Evolutionary conservation across 2,113 vertebrate genomes (phyloP).

Genomic region (Rhizomys pruinosus): DNA sequence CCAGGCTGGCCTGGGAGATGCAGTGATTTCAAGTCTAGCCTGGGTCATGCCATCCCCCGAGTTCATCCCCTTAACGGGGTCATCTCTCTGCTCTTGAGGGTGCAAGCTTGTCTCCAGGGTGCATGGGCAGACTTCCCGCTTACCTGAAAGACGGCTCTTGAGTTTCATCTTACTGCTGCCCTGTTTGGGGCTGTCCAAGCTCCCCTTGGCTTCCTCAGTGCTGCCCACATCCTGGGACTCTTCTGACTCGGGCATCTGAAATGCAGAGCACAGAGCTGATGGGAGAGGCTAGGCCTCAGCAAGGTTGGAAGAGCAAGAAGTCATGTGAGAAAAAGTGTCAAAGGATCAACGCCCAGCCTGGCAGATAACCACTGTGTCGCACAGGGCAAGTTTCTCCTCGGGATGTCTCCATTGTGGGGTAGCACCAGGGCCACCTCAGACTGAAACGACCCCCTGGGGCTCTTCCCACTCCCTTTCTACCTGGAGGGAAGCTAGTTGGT

Average conservation of each 20-base stretch:
- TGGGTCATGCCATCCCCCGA: not conserved
- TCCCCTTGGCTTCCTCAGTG: conserved; percentile 86
- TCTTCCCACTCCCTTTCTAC: not conserved
- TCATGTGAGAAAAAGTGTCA: conserved; percentile 23
- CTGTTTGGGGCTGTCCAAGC: conserved; percentile 88
- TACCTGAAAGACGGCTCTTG: conserved; percentile 93
- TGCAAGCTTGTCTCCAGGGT: not conserved
- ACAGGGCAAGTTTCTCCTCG: accelerated
- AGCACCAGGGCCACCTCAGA: not conserved
- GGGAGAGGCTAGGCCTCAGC: not conserved
- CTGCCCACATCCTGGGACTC: conserved; percentile 86
- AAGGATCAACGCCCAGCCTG: not conserved
- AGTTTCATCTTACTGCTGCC: conserved; percentile 89
- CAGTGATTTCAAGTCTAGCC: not conserved
- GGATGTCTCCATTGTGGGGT: accelerated
- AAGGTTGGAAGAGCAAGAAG: not conserved
- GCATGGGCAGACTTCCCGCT: not conserved
- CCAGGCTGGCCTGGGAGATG: not conserved
- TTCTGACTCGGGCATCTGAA: conserved; percentile 88
- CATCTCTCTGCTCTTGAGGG: not conserved
- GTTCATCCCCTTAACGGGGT: not conserved
- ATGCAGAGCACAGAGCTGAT: conserved; percentile 33
- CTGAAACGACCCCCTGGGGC: not conserved
- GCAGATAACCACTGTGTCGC: not conserved
- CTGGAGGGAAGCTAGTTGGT: not conserved